Evolutionary conservation across 2,113 vertebrate species (phyloP).

Genomic region (Tretioscincus oriximinensis): DNA sequence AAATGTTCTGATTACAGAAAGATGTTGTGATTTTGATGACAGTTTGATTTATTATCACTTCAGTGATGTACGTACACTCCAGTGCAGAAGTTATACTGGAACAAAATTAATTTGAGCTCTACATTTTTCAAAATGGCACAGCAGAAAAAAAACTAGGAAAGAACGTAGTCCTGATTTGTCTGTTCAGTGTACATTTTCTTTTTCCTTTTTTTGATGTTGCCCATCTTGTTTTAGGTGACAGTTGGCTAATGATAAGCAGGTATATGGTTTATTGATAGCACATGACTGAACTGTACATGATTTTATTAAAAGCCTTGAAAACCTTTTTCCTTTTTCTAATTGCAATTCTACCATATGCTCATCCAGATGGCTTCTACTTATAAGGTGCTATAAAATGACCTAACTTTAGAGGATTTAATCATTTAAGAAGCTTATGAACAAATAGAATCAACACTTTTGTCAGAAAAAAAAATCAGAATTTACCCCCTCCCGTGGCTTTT

Average conservation of each 20-base stretch:
- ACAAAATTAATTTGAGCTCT: too few species aligned
- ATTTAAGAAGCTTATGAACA: slow-evolving; percentile 62
- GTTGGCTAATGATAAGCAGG: slow-evolving; percentile 23
- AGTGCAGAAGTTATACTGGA: neutral
- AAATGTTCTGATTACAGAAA: neutral
- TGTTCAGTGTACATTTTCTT: neutral
- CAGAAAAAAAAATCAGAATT: slow-evolving; percentile 31
- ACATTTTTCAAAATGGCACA: too few species aligned
- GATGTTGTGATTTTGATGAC: neutral
- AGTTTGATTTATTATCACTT: neutral
- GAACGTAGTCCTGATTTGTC: neutral
- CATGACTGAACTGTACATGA: slow-evolving; percentile 60
- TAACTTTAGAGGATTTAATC: slow-evolving; percentile 61
- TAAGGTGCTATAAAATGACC: slow-evolving; percentile 67
- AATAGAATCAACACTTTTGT: slow-evolving; percentile 44
- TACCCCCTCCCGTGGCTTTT: neutral
- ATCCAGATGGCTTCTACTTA: slow-evolving; percentile 68
- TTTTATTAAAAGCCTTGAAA: slow-evolving; percentile 54
- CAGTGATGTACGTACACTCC: neutral
- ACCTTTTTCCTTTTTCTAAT: slow-evolving; percentile 61
- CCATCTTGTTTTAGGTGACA: neutral
- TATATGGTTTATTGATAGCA: slow-evolving; percentile 57
- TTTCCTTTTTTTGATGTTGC: neutral
- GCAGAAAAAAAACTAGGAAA: too few species aligned
- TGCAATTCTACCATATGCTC: slow-evolving; percentile 69